Percentiles rank a stretch among this genome's conserved stretches.
These are phyloP conservation scores for Atta colombica DNA, from an alignment of 1,140 invertebrate genomes.

Conservation along the genomic window DNA sequence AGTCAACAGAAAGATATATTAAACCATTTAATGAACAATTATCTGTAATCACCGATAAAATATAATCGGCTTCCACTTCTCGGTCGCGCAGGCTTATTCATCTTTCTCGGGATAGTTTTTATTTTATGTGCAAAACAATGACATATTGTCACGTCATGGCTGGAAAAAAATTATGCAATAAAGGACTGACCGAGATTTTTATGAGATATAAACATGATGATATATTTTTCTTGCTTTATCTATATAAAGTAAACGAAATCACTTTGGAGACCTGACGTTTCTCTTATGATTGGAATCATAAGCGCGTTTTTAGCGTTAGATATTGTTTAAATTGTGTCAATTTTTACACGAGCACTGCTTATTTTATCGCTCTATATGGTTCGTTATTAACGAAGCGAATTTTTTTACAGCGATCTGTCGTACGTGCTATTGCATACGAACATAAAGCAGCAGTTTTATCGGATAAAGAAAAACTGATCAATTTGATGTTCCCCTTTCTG, in stretches of 20 bases:
- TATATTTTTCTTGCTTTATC: not conserved
- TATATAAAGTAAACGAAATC: not conserved
- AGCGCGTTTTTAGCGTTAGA: not conserved
- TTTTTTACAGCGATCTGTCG: constrained; percentile 27
- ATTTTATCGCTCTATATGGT: constrained; percentile 32
- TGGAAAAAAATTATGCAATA: constrained; percentile 44
- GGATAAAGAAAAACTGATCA: constrained; percentile 21
- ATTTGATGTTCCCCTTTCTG: not conserved
- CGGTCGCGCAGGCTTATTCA: constrained; percentile 1
- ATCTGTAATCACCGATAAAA: constrained; percentile 18
- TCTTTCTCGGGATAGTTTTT: not conserved
- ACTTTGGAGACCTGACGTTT: not conserved
- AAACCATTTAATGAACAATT: constrained; percentile 11
- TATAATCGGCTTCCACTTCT: constrained; percentile 2
- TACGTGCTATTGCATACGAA: constrained; percentile 35
- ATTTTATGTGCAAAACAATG: not conserved
- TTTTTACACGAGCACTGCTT: not conserved
- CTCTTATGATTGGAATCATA: not conserved
- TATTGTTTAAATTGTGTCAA: constrained; percentile 8
- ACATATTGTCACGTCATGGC: not conserved
- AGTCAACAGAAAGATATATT: constrained; percentile 11
- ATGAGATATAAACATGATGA: constrained; percentile 24
- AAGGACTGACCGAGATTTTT: constrained; percentile 37
- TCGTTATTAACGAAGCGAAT: constrained; percentile 37
- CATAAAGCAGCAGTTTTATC: constrained; percentile 1